phyloP scores from a whole-genome alignment of 1,140 invertebrate genomes.

The Zaprionus davidi region DNA sequence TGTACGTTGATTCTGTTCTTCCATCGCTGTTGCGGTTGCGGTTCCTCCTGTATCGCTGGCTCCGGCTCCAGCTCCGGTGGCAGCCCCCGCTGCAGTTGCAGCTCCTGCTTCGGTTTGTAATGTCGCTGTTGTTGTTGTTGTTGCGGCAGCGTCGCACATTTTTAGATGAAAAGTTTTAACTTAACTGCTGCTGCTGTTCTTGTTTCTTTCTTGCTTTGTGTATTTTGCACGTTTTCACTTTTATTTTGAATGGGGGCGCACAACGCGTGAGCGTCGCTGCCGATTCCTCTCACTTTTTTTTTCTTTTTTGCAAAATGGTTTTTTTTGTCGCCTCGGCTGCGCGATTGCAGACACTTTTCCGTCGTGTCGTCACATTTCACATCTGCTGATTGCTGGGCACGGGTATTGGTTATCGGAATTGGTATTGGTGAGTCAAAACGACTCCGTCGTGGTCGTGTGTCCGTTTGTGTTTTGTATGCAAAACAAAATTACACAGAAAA shows the following conservation, averaged over 20 bases:
- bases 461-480: constrained; percentile 37
- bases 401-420: constrained; percentile 31
- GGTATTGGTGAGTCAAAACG: constrained; percentile 36
- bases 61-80: constrained; percentile 24
- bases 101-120: constrained; percentile 9
- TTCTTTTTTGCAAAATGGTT: constrained; percentile 26
- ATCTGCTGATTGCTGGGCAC: constrained; percentile 38
- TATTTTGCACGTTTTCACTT: constrained; percentile 79
- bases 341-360: constrained; percentile 45
- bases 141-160: constrained; percentile 69
- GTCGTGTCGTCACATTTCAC: constrained; percentile 52
- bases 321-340: constrained; percentile 41
- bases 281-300: constrained; percentile 55
- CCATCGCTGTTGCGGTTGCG: constrained; percentile 21
- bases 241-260: constrained; percentile 60
- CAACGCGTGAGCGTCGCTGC: constrained; percentile 50
- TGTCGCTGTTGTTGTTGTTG: constrained; percentile 28
- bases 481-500: constrained; percentile 56
- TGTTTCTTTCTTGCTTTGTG: constrained; percentile 41
- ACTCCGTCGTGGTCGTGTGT: constrained; percentile 39
- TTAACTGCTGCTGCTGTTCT: constrained; percentile 37
- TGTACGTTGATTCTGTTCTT: constrained; percentile 47
- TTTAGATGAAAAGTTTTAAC: constrained; percentile 32
- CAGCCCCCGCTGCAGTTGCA: constrained; percentile 19
- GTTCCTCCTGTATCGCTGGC: constrained; percentile 21